Base-by-base conservation (phyloP, 1,140 invertebrate species). In the Augochlora pura region DNA sequence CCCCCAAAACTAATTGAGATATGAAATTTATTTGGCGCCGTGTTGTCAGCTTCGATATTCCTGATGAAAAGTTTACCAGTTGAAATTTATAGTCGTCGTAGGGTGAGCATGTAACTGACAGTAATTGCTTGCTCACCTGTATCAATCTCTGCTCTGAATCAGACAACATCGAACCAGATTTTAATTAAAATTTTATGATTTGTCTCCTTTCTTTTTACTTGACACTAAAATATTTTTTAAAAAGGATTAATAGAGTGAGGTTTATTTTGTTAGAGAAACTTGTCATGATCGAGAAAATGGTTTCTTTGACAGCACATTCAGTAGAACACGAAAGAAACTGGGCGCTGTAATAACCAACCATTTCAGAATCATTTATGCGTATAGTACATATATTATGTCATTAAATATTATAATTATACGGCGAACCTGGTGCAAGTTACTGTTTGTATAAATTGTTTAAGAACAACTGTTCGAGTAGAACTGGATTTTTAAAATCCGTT, bases 1-100 rank as follows among this genome's bases (percentile, higher is more conserved):
- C 71, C 81, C 54, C 21, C 76, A 91, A 90, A 92, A 93, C 91
- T 91, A 92, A 93, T 92, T 92, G 91, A 91, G 90, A 93, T 89
- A 87, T 91, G 87, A 90, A 91, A 91, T 92, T 92, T 91, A 91
- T 89, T 91, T 90, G 91, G 85, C 81, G 86, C 81, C 79, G 67
- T 66, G 80, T 84, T 88, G 88, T 90, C 90, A 88, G 78, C 63
- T 82, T 42, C 85, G 72, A 89, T 91, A 81, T 76, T 49, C 70
- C 38, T 54, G 62, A 75, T 54, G 83, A 78, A 85, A 57, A 67
- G 39, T 8, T 68, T 32, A 10, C 23, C 9, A 27, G 27, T 63
- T 9, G 54, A 65, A 38, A 52, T 63, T 64, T 42, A 23, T 39
- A 1, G 14, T 25, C 21, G 21, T 2, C n/a, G n/a, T 18, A 46